phyloP scores from a whole-genome alignment of 2,797 vertebrate genomes.

The Anabacerthia variegaticeps region DNA sequence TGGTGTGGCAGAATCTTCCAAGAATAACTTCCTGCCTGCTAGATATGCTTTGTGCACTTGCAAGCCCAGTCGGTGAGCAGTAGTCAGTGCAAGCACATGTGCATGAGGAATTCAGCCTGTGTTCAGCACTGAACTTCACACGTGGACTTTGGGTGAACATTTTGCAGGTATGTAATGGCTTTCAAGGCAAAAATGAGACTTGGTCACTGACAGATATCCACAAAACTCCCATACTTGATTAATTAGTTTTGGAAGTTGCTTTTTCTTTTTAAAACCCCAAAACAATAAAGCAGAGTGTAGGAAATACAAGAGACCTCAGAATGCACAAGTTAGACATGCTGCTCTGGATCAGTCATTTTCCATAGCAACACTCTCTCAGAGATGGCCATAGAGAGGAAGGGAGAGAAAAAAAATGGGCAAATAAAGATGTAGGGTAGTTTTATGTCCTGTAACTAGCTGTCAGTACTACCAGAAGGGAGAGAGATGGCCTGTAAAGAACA shows the following conservation, averaged over 20 bases:
- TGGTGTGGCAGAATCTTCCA: not conserved
- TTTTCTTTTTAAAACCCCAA: not conserved
- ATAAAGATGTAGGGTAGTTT: not conserved
- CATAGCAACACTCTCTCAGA: not conserved
- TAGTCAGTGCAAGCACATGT: not conserved
- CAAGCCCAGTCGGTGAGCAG: not conserved
- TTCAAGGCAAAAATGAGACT: not conserved
- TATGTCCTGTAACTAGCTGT: not conserved
- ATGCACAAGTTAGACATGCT: not conserved
- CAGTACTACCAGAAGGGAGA: not conserved
- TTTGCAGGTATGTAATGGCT: not conserved
- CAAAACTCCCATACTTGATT: fast-evolving
- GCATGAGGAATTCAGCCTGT: not conserved
- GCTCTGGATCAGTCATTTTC: not conserved
- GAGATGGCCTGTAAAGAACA: not conserved
- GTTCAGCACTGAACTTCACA: not conserved
- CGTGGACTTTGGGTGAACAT: not conserved
- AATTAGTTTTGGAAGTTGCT: not conserved
- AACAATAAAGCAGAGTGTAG: not conserved
- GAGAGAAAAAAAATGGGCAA: not conserved
- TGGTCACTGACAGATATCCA: not conserved
- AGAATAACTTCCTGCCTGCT: not conserved
- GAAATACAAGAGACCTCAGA: not conserved
- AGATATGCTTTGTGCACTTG: not conserved
- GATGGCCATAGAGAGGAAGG: not conserved